Conservation (phyloP, 2,888 invertebrate species). For the Scaptomyza flava region DNA sequence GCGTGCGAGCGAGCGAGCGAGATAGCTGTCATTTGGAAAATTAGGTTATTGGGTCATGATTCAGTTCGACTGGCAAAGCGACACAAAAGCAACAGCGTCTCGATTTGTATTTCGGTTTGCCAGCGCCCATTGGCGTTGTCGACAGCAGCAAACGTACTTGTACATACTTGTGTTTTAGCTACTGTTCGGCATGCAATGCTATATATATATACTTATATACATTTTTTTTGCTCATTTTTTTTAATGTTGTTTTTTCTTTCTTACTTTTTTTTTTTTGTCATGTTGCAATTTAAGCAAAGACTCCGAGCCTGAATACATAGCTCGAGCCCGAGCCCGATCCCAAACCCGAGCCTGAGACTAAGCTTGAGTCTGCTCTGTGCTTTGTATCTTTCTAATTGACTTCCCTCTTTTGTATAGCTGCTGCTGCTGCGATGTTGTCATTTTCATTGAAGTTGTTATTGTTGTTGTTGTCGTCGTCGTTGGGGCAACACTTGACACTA, state of each 20-base stretch:
- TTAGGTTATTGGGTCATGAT: constrained; percentile 83
- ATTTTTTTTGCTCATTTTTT: constrained; percentile 9
- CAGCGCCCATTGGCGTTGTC: constrained; percentile 59
- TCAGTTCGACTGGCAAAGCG: constrained; percentile 77
- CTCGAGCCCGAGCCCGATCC: constrained; percentile 1
- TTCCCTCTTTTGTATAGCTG: constrained; percentile 74
- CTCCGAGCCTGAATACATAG: constrained; percentile 20
- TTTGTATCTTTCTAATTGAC: constrained; percentile 78
- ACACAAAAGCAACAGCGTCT: constrained; percentile 68
- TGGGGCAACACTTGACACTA: constrained; percentile 80
- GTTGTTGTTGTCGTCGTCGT: constrained; percentile 43
- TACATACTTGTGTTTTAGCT: constrained; percentile 67
- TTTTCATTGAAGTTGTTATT: constrained; percentile 57
- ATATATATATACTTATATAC: constrained; percentile 20
- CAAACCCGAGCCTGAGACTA: constrained; percentile 10
- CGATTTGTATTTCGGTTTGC: constrained; percentile 73
- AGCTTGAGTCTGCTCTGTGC: constrained; percentile 32
- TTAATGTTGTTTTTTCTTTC: not conserved
- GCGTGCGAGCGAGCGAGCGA: constrained; percentile 58
- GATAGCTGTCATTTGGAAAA: constrained; percentile 60
- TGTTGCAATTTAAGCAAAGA: constrained; percentile 60
- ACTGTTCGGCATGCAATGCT: constrained; percentile 66
- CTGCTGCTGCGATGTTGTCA: constrained; percentile 47
- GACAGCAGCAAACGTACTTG: constrained; percentile 58
- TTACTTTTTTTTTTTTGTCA: constrained; percentile 24